Percentiles rank a stretch among this genome's conserved stretches.
These are phyloP conservation scores for Eustalomyia histrio DNA, from an alignment of 2,888 invertebrate genomes.

Conservation along the genomic window DNA sequence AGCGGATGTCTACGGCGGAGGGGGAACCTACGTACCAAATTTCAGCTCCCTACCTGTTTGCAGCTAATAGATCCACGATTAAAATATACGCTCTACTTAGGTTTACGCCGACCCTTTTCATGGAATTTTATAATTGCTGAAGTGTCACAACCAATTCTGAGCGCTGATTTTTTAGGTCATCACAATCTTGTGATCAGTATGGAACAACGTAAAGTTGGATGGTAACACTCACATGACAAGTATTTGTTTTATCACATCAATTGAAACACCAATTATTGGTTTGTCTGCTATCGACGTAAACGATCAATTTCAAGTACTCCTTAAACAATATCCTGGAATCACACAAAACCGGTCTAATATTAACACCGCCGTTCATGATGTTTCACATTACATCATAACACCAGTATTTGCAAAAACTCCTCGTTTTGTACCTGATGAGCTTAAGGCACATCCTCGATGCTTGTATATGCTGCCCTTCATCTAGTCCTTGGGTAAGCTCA, in stretches of 20 bases:
- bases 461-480: conserved; percentile 78
- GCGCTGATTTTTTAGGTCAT: conserved; percentile 50
- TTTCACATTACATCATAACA: conserved; percentile 59
- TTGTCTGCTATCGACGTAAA: conserved; percentile 23
- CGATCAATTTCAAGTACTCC: conserved; percentile 36
- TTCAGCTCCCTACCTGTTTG: too few species aligned
- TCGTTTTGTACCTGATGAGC: conserved; percentile 68
- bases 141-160: conserved; percentile 52
- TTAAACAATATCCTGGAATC: conserved; percentile 38
- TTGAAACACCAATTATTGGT: not conserved
- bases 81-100: conserved; percentile 39
- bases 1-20: too few species aligned
- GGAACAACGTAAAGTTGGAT: conserved; percentile 39
- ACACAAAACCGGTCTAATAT: not conserved
- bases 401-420: conserved; percentile 54
- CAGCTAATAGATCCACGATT: too few species aligned
- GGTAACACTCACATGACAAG: conserved; percentile 19
- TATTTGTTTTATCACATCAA: not conserved
- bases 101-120: conserved; percentile 40
- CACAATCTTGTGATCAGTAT: conserved; percentile 20
- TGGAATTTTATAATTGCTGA: conserved; percentile 50
- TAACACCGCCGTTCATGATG: not conserved
- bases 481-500: conserved; percentile 76
- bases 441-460: conserved; percentile 66
- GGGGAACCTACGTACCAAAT: too few species aligned